Evolutionary conservation across 2,113 vertebrate genomes (phyloP).

Genomic region (Hypocryptadius cinnamomeus): DNA sequence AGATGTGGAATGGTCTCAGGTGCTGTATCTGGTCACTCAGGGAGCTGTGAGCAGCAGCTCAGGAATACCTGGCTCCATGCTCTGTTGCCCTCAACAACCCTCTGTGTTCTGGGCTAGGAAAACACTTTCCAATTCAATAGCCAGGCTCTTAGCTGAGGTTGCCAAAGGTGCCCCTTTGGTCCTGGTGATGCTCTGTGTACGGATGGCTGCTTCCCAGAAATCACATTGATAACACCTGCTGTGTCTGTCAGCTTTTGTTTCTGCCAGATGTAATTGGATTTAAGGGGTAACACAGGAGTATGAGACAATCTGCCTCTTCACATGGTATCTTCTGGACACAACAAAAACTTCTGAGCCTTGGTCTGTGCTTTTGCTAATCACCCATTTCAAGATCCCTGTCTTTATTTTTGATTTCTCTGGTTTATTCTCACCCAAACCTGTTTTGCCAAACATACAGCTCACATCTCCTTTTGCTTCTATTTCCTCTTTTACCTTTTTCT

Average conservation of each 20-base stretch:
- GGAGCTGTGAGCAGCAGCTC: background rate
- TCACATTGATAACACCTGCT: slow-evolving; percentile 1
- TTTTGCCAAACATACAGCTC: background rate
- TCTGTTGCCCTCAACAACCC: background rate
- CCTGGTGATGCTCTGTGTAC: background rate
- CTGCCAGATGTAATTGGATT: slow-evolving; percentile 26
- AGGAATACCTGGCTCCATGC: background rate
- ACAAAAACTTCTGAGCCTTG: background rate
- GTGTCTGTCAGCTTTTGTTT: slow-evolving; percentile 24
- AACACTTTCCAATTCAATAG: background rate
- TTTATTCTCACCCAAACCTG: background rate
- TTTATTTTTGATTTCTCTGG: background rate
- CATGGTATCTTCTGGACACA: background rate
- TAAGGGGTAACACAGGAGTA: background rate
- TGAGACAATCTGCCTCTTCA: background rate
- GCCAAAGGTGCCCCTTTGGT: slow-evolving; percentile 29
- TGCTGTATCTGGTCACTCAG: background rate
- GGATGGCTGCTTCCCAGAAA: slow-evolving; percentile 25
- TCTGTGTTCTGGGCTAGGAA: background rate
- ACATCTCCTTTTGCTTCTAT: background rate
- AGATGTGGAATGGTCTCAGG: background rate
- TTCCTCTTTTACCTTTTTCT: background rate
- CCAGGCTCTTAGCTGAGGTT: background rate
- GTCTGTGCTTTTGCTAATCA: background rate
- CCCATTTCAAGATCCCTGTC: background rate